These are phyloP conservation scores for Stenichneumon culpator DNA, from an alignment of 2,888 invertebrate genomes.

Conservation along the genomic window DNA sequence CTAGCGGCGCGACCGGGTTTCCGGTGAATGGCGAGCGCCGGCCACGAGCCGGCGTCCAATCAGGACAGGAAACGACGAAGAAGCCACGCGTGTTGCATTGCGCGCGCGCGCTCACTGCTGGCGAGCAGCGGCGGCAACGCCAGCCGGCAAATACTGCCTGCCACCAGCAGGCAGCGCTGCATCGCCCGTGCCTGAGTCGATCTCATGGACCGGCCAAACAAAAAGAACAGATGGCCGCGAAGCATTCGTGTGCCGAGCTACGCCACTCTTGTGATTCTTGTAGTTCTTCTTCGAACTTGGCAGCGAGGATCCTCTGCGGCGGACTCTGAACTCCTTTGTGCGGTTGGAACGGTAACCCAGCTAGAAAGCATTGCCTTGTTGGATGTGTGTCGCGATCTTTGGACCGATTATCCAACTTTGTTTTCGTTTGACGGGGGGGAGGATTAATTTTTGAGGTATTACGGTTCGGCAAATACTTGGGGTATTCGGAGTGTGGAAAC, in stretches of 20 bases:
- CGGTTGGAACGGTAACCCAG: constrained; percentile 55
- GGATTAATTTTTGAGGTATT: not conserved
- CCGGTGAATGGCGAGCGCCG: constrained; percentile 82
- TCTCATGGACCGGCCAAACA: constrained; percentile 1
- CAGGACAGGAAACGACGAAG: constrained; percentile 82
- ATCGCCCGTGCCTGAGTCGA: constrained; percentile 13
- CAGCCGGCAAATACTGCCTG: constrained; percentile 24
- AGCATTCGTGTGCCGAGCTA: not conserved
- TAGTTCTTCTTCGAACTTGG: constrained; percentile 10
- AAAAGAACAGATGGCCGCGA: constrained; percentile 16
- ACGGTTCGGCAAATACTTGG: not conserved
- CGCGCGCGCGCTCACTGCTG: constrained; percentile 47
- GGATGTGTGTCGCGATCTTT: too few relatives aligned
- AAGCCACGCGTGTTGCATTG: constrained; percentile 82
- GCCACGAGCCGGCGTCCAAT: constrained; percentile 85
- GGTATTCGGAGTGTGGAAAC: too few relatives aligned
- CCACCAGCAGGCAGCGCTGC: constrained; percentile 52
- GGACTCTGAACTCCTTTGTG: constrained; percentile 59
- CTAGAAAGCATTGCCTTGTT: constrained; percentile 50
- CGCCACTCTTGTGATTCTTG: constrained; percentile 51
- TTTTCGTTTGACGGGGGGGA: not conserved
- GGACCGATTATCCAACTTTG: constrained; percentile 33
- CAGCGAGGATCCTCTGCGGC: constrained; percentile 24
- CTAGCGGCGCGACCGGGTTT: constrained; percentile 75
- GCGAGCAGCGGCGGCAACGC: constrained; percentile 51